Evolutionary conservation across 2,113 vertebrate species (phyloP).

Genomic region (Actenoides hombroni): DNA sequence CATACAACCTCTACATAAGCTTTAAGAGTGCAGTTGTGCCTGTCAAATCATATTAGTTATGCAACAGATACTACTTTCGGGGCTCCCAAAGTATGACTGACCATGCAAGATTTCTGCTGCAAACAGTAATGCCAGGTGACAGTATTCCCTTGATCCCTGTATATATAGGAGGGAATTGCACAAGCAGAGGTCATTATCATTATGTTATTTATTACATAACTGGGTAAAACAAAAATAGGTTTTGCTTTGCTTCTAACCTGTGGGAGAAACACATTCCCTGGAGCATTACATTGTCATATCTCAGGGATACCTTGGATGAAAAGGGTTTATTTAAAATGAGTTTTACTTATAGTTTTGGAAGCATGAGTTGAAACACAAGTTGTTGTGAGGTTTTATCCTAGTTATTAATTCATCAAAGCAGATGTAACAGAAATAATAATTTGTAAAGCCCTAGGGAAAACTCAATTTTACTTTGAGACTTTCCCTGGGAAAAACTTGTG

Average conservation of each 20-base stretch:
- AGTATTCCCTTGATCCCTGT: constrained; percentile 64
- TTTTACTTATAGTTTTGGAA: not conserved
- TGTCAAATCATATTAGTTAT: constrained; percentile 72
- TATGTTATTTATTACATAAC: constrained; percentile 69
- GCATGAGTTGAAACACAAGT: not conserved
- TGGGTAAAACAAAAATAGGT: constrained; percentile 21
- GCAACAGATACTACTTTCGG: constrained; percentile 57
- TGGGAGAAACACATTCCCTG: not conserved
- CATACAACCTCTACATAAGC: constrained; percentile 34
- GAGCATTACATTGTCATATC: not conserved
- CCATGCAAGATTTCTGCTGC: constrained; percentile 61
- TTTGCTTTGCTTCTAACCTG: not conserved
- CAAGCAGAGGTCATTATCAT: constrained; percentile 63
- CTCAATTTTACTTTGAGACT: not conserved
- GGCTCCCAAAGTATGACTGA: constrained; percentile 68
- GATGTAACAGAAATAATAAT: not conserved
- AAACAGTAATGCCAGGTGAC: constrained; percentile 77
- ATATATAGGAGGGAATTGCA: constrained; percentile 57
- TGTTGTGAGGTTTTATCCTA: not conserved
- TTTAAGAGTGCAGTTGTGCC: constrained; percentile 62
- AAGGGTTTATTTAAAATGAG: not conserved
- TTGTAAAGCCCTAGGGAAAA: not conserved
- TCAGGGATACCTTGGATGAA: not conserved
- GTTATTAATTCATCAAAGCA: not conserved
- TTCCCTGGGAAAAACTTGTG: not conserved